Conservation (phyloP, 1,140 invertebrate species). For the Eriocheir sinensis region DNA sequence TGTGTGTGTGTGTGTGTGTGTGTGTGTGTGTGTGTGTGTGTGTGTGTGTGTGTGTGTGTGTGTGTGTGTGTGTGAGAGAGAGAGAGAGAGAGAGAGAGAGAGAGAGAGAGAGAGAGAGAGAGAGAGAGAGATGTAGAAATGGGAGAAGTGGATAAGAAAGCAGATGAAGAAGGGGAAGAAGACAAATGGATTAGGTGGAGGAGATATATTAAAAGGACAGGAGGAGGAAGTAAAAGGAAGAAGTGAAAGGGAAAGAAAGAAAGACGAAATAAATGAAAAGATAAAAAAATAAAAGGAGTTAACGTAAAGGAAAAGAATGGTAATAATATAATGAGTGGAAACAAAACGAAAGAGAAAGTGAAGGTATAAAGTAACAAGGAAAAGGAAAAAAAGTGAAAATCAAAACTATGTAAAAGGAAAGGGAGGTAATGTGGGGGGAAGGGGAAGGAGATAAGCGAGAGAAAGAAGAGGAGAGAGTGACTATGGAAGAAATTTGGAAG, state of each 20-base stretch:
- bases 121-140: conserved; percentile 8
- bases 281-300: not conserved
- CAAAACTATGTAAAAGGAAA: no score
- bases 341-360: no score
- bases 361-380: no score
- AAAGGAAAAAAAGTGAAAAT: no score
- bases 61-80: not conserved
- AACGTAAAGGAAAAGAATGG: no score
- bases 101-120: not conserved
- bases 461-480: not conserved
- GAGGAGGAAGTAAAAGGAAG: not conserved
- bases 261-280: no score
- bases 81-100: conserved; percentile 28
- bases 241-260: not conserved
- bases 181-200: not conserved
- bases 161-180: not conserved
- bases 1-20: conserved; percentile 40
- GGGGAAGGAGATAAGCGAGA: not conserved
- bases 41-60: conserved; percentile 39
- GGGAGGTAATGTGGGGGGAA: no score
- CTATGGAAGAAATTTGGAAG: not conserved
- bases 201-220: no score
- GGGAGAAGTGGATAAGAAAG: not conserved
- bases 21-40: conserved; percentile 40
- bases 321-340: no score